Base-by-base conservation (phyloP, 2,113 vertebrate genomes). In the Nicator chloris region DNA sequence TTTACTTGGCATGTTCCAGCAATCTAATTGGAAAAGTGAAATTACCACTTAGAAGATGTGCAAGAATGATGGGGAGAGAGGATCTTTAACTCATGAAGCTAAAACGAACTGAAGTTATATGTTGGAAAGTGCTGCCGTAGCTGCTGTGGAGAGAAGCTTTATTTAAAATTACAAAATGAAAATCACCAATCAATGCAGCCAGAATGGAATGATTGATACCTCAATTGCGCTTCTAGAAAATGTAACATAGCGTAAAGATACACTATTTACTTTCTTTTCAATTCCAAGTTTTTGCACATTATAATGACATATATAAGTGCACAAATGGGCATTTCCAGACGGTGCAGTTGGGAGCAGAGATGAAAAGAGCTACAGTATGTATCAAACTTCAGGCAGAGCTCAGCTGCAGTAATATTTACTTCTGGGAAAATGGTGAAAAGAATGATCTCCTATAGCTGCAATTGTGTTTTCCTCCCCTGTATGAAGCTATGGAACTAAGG, bases 91-190 rank as follows among this genome's bases (percentile, higher is more conserved):
- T 94, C 51, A 94, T 66, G 96, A 94, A 96, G 79, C 82, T 95
- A 93, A 97, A 96, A 97, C 45, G 86, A 97, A 88, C 96, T 93
- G 86, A 86, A 97, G 97, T 95, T 92, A 91, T 96, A 60, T 39
- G 47, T 78, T 91, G 91, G 88, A 97, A 97, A 96, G 8, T 88
- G 56, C 94, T 90, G 91, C 78, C 3, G 22, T 94, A 84, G 70
- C 92, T 97, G 91, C 71, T 71, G 95, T 71, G 24, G 89, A 47
- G 35, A 94, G 94, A 87, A 95, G 94, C 85, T 98, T 97, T 96
- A 97, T 93, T 97, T 97, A 97, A 98, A 97, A 97, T 97, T 97
- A 96, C 95, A 97, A 96, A 97, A 98, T 97, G 98, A 98, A 96
- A 97, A 97, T 97, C 95, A 96, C 98, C 60, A 28, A 98, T 98